phyloP scores from a whole-genome alignment of 2,888 invertebrate species.

The Zelleria hepariella region DNA sequence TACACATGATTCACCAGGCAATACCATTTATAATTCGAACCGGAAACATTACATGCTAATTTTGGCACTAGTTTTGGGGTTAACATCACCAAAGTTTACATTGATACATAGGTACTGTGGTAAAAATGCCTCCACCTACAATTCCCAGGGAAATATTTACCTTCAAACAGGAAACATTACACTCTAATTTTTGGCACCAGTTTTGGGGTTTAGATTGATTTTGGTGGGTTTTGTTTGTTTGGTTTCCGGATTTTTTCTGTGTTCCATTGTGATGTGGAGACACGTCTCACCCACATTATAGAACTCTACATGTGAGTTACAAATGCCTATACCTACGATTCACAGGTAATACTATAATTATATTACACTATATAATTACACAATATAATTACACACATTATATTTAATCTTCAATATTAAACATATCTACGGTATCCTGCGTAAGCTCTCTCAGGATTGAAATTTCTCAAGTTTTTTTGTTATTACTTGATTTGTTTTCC shows the following conservation, averaged over 20 bases:
- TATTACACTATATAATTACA: no score
- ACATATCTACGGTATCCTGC: no score
- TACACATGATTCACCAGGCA: constrained; percentile 35
- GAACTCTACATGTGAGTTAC: no score
- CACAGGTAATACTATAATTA: constrained; percentile 50
- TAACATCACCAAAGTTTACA: no score
- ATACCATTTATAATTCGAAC: constrained; percentile 58
- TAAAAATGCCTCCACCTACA: constrained; percentile 18
- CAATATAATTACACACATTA: no score
- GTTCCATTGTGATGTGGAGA: no score
- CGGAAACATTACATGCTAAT: constrained; percentile 71
- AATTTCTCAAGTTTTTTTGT: no score
- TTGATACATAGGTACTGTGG: no score
- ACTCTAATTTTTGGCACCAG: constrained; percentile 64
- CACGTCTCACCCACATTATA: no score
- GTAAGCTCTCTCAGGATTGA: no score
- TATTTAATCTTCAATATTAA: no score
- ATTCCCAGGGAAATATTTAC: constrained; percentile 50
- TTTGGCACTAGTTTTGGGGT: constrained; percentile 51
- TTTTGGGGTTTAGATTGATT: constrained; percentile 61
- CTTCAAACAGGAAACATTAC: constrained; percentile 66
- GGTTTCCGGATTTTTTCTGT: constrained; percentile 26
- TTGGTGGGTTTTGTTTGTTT: constrained; percentile 34
- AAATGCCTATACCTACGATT: constrained; percentile 25
- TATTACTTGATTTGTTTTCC: no score